Conservation (phyloP, 2,113 vertebrate species). For the Varanus salvator region DNA sequence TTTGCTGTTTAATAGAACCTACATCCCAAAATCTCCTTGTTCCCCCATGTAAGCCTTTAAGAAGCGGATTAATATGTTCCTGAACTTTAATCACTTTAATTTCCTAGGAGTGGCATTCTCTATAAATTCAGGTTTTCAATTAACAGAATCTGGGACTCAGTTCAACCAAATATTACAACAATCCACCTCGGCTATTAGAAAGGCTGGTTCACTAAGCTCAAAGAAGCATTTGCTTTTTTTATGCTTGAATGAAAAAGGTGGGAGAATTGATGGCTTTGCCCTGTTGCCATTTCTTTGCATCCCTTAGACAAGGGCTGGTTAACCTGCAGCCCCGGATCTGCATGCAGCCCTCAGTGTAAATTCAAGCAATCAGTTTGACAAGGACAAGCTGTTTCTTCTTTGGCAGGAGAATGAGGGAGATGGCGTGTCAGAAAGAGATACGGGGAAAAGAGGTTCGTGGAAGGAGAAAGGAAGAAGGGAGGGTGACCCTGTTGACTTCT, state of each 20-base stretch:
- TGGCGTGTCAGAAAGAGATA: no score
- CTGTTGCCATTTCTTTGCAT: background rate
- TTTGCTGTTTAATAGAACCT: background rate
- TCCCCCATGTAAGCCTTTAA: constrained; percentile 39
- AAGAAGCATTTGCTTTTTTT: background rate
- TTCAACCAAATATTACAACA: constrained; percentile 37
- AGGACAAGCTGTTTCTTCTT: no score
- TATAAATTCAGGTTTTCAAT: constrained; percentile 56
- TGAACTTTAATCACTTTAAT: constrained; percentile 42
- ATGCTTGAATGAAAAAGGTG: background rate
- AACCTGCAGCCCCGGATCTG: background rate
- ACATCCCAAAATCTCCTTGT: constrained; percentile 11
- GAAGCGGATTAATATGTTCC: constrained; percentile 34
- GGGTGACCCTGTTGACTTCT: no score
- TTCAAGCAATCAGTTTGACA: no score
- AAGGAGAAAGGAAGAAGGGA: no score
- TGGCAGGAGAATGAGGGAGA: no score
- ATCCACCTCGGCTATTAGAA: constrained; percentile 35
- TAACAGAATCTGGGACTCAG: constrained; percentile 59
- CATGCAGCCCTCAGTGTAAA: no score
- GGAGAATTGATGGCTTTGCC: background rate
- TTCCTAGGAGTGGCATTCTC: constrained; percentile 52
- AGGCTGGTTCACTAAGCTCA: background rate
- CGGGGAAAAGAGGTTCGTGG: no score
- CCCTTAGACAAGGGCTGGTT: background rate